phyloP scores from a whole-genome alignment of 2,113 vertebrate genomes.

The Conger conger region DNA sequence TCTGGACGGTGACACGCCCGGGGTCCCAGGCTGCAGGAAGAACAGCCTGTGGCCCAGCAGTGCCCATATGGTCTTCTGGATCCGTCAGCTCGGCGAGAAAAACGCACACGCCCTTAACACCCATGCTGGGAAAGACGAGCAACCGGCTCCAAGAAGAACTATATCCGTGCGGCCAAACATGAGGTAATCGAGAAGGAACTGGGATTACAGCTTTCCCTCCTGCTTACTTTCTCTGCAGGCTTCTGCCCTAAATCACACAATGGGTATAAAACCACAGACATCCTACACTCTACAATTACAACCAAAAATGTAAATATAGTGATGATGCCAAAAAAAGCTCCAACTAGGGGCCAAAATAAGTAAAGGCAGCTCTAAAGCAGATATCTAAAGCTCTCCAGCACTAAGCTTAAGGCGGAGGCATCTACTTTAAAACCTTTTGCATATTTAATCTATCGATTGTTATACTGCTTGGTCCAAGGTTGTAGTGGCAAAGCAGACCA shows the following conservation, averaged over 20 bases:
- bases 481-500: too few species aligned
- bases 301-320: neutral
- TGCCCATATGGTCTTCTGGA: constrained; percentile 68
- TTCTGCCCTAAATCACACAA: neutral
- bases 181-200: neutral
- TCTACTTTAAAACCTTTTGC: too few species aligned
- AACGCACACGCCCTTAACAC: neutral
- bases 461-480: too few species aligned
- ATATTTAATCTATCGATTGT: too few species aligned
- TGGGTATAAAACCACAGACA: neutral
- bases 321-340: neutral
- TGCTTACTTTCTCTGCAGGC: neutral
- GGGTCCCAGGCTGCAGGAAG: constrained; percentile 42
- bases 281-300: neutral
- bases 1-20: constrained; percentile 3
- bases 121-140: neutral
- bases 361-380: neutral
- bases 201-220: neutral
- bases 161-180: neutral
- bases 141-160: neutral
- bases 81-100: constrained; percentile 27
- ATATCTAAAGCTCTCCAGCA: neutral
- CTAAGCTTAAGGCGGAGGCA: neutral
- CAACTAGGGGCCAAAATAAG: neutral
- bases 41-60: constrained; percentile 67